Conservation (phyloP, 2,113 vertebrate genomes). For the Prinia subflava region DNA sequence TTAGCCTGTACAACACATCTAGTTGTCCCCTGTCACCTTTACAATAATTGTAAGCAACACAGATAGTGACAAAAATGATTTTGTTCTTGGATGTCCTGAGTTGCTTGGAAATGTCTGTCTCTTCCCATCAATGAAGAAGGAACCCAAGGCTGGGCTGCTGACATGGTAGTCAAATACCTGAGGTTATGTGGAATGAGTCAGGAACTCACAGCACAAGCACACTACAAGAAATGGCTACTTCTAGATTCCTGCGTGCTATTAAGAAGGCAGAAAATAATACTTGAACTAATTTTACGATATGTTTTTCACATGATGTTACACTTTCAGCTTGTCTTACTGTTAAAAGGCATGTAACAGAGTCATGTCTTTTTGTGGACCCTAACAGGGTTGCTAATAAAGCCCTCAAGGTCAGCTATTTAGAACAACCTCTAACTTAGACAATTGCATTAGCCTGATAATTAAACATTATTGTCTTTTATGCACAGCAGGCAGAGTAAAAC, state of each 20-base stretch:
- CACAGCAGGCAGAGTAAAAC: not conserved
- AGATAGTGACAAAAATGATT: not conserved
- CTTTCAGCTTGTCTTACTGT: not conserved
- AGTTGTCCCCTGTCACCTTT: not conserved
- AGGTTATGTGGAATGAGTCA: not conserved
- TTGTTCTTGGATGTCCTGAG: not conserved
- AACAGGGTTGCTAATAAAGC: not conserved
- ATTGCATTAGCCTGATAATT: not conserved
- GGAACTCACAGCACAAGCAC: not conserved
- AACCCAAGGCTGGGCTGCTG: not conserved
- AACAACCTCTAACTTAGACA: conserved; percentile 19
- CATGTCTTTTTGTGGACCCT: not conserved
- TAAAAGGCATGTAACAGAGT: not conserved
- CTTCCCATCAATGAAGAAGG: not conserved
- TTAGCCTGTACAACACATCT: not conserved
- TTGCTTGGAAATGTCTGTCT: not conserved
- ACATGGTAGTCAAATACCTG: not conserved
- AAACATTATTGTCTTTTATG: conserved; percentile 1
- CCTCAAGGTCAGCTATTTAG: not conserved
- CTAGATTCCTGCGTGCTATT: not conserved
- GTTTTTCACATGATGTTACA: not conserved
- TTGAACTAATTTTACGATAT: not conserved
- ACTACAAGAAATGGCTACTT: not conserved
- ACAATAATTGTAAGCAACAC: not conserved
- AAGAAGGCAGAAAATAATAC: not conserved